Base-by-base conservation (phyloP, 2,888 invertebrate species). In the Hemicrepidius hirtus region DNA sequence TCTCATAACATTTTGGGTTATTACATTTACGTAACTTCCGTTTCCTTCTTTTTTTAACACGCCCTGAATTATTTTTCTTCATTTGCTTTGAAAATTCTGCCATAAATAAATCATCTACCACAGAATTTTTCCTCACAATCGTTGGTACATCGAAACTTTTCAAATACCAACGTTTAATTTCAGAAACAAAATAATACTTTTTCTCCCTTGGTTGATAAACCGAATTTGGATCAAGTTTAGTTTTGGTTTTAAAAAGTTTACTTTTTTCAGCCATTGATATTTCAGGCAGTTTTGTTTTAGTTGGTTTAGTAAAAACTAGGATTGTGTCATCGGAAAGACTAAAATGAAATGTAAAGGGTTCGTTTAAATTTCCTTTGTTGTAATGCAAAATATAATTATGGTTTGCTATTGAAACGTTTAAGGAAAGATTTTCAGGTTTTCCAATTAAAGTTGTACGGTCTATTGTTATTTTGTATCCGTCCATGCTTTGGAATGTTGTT, bases 281-380 rank as follows among this genome's bases (percentile, higher is more conserved):
- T 57, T 65, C 35, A 0, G 28, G n/a, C n/a, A 57, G 32, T 57
- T 37, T 21, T 37, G 37, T 13, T 9, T 24, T n/a, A 5, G 13
- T 10, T 40, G 70, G 68, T 53, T 67, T 63, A 9, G 21, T 41
- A 49, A 75, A 75, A 12, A 50, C 63, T 40, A 75, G 59, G 13
- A 68, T 59, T 6, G 50, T 70, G 6, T 65, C 63, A 57, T 75
- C 70, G 0, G 66, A 32, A 0, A 64, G 32, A n/a, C 46, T 21
- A 7, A 70, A 46, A 20, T 73, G 72, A 49, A 69, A 75, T n/a
- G 32, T 44, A 13, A 75, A 68, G 24, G 65, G 69, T 9, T 67
- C 16, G 0, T 10, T 32, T 59, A 16, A 50, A 18, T n/a, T 44
- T 59, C 1, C 59, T 21, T 0, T 13, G 10, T 10, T 24, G 18